These are phyloP conservation scores for Papilio protenor DNA, from an alignment of 2,888 invertebrate species.

Conservation along the genomic window DNA sequence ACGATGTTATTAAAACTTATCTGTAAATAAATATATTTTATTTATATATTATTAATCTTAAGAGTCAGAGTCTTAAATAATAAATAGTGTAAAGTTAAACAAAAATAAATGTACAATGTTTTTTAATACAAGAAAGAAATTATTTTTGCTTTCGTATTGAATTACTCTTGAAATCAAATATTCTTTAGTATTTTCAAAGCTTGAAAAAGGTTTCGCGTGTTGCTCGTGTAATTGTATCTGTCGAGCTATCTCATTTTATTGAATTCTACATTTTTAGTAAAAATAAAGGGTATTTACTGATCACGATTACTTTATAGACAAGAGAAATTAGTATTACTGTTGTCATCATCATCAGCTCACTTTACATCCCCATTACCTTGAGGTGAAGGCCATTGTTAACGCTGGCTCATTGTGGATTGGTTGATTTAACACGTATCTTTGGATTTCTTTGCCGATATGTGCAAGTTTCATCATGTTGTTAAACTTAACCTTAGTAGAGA, in stretches of 20 bases:
- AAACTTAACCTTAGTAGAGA: too few species aligned
- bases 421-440: too few species aligned
- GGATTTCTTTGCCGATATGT: too few species aligned
- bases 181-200: neutral
- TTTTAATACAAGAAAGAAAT: neutral
- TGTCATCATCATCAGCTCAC: neutral
- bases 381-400: too few species aligned
- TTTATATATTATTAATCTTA: neutral
- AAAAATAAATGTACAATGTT: slow-evolving; percentile 5
- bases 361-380: too few species aligned
- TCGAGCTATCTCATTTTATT: neutral
- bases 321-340: too few species aligned
- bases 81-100: neutral
- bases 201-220: slow-evolving; percentile 18
- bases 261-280: neutral
- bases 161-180: slow-evolving; percentile 23
- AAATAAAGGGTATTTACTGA: neutral
- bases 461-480: too few species aligned
- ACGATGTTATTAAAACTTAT: too few species aligned
- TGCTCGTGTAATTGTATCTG: slow-evolving; percentile 15
- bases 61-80: neutral
- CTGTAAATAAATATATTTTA: neutral
- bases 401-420: too few species aligned
- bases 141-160: slow-evolving; percentile 16
- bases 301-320: too few species aligned